phyloP scores from a whole-genome alignment of 2,888 invertebrate genomes.

The Ommatoiulus sabulosus region DNA sequence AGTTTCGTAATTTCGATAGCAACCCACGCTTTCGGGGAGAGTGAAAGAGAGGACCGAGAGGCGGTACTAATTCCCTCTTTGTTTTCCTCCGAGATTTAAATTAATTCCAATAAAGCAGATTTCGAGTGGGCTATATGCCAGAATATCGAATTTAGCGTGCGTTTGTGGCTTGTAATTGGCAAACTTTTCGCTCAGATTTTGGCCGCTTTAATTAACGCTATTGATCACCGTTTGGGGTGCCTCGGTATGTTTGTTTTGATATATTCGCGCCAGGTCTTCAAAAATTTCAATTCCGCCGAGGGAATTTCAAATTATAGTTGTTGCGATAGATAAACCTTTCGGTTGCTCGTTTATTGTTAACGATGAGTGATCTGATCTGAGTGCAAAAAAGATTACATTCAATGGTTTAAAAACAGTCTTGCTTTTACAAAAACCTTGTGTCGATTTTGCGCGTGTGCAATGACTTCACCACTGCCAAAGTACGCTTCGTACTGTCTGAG shows the following conservation, averaged over 20 bases:
- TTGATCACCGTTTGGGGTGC: not conserved
- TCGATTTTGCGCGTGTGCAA: too few relatives aligned
- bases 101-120: conserved; percentile 5
- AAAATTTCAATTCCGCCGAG: not conserved
- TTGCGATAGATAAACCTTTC: too few relatives aligned
- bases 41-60: not conserved
- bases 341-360: too few relatives aligned
- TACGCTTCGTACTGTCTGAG: too few relatives aligned
- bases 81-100: conserved; percentile 23
- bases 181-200: not conserved
- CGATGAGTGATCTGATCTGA: too few relatives aligned
- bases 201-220: not conserved
- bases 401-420: too few relatives aligned
- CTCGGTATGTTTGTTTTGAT: not conserved
- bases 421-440: too few relatives aligned
- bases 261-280: not conserved
- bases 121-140: not conserved
- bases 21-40: not conserved
- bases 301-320: not conserved
- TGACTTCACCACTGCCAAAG: too few relatives aligned
- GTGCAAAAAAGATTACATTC: too few relatives aligned
- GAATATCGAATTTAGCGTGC: not conserved
- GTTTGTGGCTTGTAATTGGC: not conserved
- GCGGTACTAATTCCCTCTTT: conserved; percentile 23
- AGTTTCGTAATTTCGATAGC: conserved; percentile 26